phyloP scores from a whole-genome alignment of 2,113 vertebrate genomes.

The Synchiropus splendidus region DNA sequence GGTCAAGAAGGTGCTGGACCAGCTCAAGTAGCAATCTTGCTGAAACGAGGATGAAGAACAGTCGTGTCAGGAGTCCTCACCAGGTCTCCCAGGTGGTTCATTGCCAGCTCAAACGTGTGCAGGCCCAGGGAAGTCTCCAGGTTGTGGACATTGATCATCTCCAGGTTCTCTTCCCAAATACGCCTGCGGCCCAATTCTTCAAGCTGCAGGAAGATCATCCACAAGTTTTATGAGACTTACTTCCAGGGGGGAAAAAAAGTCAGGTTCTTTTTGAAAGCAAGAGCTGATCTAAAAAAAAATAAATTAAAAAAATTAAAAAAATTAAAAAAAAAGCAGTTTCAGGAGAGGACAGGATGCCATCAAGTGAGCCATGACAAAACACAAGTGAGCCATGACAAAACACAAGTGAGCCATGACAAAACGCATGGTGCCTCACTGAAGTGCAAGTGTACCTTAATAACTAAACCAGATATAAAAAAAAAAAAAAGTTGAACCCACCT shows the following conservation, averaged over 20 bases:
- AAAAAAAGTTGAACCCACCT: constrained; percentile 31
- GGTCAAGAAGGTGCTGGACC: too few relatives aligned
- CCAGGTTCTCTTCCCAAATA: constrained; percentile 81
- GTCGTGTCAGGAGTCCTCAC: constrained; percentile 25
- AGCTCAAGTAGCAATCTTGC: too few relatives aligned
- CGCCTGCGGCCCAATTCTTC: constrained; percentile 64
- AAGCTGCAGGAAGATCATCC: constrained; percentile 41
- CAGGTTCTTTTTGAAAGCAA: too few relatives aligned
- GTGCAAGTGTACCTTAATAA: too few relatives aligned
- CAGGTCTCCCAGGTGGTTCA: constrained; percentile 85
- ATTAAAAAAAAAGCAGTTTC: too few relatives aligned
- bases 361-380: too few relatives aligned
- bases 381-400: not conserved
- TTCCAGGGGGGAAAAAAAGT: too few relatives aligned
- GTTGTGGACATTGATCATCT: constrained; percentile 75
- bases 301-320: too few relatives aligned
- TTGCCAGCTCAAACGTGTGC: constrained; percentile 74
- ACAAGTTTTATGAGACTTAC: too few relatives aligned
- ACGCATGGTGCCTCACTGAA: not conserved
- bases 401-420: constrained; percentile 1
- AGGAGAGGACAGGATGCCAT: too few relatives aligned
- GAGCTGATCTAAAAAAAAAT: too few relatives aligned
- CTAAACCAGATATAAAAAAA: too few relatives aligned
- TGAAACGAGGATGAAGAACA: not conserved
- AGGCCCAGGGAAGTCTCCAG: constrained; percentile 82